Evolutionary conservation across 2,113 vertebrate genomes (phyloP).

Genomic region (Vireo altiloquus): DNA sequence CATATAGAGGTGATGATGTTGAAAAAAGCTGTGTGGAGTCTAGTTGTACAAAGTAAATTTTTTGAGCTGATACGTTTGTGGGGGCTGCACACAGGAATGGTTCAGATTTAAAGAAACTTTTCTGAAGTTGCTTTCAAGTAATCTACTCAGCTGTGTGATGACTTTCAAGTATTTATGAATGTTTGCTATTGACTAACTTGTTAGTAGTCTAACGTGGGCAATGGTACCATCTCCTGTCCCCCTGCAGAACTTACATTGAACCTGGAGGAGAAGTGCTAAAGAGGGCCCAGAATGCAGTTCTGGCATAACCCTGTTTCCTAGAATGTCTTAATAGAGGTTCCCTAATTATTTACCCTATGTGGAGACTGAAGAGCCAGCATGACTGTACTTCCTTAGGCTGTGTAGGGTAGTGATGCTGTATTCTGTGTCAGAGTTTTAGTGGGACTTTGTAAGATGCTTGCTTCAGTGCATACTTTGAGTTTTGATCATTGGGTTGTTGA

Average conservation of each 20-base stretch:
- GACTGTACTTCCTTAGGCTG: neutral
- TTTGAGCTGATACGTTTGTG: accelerated
- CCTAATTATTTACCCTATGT: neutral
- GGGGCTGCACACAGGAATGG: neutral
- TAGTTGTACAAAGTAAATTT: neutral
- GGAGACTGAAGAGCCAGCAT: neutral
- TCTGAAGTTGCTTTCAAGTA: neutral
- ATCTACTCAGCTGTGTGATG: neutral
- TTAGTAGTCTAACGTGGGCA: neutral
- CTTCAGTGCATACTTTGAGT: neutral
- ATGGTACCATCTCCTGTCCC: neutral
- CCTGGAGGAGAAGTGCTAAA: neutral
- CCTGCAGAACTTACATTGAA: neutral
- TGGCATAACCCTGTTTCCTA: neutral
- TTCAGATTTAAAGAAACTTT: neutral
- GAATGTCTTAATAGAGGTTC: neutral
- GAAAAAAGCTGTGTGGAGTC: neutral
- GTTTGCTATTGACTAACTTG: neutral
- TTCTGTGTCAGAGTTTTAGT: neutral
- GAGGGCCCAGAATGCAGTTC: neutral
- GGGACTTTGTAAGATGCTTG: neutral
- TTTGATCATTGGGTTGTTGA: neutral
- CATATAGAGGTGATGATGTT: neutral
- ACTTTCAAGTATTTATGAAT: neutral
- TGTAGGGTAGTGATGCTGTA: neutral